phyloP scores from a whole-genome alignment of 2,797 vertebrate genomes.

The Anomalospiza imberbis region DNA sequence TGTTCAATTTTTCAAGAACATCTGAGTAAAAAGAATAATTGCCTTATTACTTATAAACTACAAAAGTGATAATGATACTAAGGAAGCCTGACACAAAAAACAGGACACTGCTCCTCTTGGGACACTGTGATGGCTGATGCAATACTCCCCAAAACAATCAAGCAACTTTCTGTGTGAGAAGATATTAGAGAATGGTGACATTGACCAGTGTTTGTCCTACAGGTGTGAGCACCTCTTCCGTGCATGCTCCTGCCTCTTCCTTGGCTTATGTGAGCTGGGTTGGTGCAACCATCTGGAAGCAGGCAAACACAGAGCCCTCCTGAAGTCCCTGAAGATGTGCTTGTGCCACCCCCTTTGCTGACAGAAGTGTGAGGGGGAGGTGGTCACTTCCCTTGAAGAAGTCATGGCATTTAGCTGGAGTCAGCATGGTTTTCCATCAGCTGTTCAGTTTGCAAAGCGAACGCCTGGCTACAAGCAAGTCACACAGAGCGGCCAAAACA shows the following conservation, averaged over 20 bases:
- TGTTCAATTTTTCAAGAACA: not conserved
- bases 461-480: not conserved
- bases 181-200: not conserved
- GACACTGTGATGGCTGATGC: not conserved
- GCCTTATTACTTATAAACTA: not conserved
- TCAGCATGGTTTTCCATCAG: not conserved
- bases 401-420: not conserved
- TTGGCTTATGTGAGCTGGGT: not conserved
- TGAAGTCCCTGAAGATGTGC: not conserved
- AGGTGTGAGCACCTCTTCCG: not conserved
- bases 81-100: not conserved
- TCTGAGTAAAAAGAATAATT: too few species aligned
- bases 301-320: not conserved
- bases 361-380: not conserved
- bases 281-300: not conserved
- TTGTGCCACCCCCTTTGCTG: not conserved
- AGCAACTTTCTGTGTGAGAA: not conserved
- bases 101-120: not conserved
- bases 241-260: not conserved
- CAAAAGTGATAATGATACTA: not conserved
- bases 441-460: rapidly evolving
- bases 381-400: not conserved
- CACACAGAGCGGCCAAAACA: rapidly evolving
- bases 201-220: not conserved
- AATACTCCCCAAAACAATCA: not conserved